Percentiles rank a stretch among this genome's conserved stretches.
Evolutionary conservation across 2,113 vertebrate genomes (phyloP).

Genomic region (Machaerirhynchus nigripectus): DNA sequence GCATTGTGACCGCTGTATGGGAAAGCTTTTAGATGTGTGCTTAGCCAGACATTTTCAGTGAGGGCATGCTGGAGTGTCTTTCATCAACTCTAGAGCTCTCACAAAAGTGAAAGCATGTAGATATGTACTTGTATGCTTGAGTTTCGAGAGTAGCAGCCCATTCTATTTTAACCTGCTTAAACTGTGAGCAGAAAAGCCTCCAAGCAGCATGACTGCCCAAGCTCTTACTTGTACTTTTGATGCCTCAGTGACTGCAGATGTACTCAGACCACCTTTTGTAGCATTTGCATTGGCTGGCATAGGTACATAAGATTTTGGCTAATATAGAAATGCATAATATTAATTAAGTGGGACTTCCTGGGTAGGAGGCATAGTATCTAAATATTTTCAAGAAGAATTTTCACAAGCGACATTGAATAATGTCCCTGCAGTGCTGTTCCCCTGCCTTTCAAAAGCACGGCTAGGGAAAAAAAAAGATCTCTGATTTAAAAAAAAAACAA

Average conservation of each 20-base stretch:
- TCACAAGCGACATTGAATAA: background rate
- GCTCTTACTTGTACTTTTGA: background rate
- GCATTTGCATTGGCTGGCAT: background rate
- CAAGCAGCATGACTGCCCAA: background rate
- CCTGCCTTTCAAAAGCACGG: background rate
- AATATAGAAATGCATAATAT: background rate
- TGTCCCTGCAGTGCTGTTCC: background rate
- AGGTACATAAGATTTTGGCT: background rate
- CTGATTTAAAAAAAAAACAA: background rate
- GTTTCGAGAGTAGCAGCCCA: background rate
- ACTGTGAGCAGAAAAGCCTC: background rate
- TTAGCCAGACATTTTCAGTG: background rate
- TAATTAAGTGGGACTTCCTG: background rate
- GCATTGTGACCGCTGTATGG: background rate
- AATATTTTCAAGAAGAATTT: background rate
- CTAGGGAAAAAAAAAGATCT: background rate
- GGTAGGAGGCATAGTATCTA: background rate
- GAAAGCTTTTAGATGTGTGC: background rate
- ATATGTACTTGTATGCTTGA: background rate
- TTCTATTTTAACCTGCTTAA: conserved; percentile 8
- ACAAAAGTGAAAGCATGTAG: background rate
- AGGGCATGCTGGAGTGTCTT: background rate
- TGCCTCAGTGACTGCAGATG: background rate
- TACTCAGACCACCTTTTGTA: background rate
- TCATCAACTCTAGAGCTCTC: background rate